Evolutionary conservation across 2,888 invertebrate species (phyloP).

Genomic region (Mycalesis mineus): DNA sequence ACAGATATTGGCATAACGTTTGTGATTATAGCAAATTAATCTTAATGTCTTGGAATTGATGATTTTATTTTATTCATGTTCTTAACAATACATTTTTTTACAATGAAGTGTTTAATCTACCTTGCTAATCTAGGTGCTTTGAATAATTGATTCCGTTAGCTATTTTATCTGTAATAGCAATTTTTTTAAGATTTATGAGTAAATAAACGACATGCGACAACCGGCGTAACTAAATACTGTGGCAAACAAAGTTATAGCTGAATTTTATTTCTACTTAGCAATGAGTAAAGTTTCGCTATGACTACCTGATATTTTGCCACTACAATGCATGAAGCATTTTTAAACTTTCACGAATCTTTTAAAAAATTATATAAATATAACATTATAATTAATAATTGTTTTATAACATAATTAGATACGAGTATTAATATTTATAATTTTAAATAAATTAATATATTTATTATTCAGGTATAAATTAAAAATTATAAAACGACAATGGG

Average conservation of each 20-base stretch:
- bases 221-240: constrained; percentile 62
- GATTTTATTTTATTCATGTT: constrained; percentile 23
- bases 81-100: constrained; percentile 23
- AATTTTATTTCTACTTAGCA: constrained; percentile 55
- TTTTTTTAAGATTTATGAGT: constrained; percentile 17
- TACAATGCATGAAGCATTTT: constrained; percentile 45
- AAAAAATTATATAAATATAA: constrained; percentile 37
- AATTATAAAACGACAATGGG: neutral
- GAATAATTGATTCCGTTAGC: constrained; percentile 14
- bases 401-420: neutral
- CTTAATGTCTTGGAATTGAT: constrained; percentile 34
- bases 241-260: constrained; percentile 63
- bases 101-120: constrained; percentile 28
- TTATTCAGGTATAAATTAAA: neutral
- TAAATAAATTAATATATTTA: neutral
- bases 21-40: constrained; percentile 55
- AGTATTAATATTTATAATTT: neutral
- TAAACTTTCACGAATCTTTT: neutral
- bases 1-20: constrained; percentile 55
- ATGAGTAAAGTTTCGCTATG: constrained; percentile 78
- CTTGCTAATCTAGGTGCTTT: constrained; percentile 25
- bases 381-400: constrained; percentile 26
- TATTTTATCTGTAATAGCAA: constrained; percentile 7
- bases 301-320: constrained; percentile 67
- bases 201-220: constrained; percentile 55